Evolutionary conservation across 2,113 vertebrate genomes (phyloP).

Genomic region (Marmota monax): DNA sequence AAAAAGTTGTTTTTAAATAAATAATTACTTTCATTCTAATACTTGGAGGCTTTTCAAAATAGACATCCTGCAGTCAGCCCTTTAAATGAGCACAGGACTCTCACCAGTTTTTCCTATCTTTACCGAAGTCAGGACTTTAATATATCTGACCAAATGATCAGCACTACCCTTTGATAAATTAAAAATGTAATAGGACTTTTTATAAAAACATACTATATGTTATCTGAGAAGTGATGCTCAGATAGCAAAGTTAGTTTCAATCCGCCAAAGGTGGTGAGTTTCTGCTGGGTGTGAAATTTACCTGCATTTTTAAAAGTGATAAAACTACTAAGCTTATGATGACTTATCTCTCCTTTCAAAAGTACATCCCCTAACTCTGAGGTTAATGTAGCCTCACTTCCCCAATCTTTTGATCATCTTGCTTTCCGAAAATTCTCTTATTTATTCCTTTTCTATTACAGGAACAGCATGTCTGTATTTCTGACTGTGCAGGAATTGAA

Average conservation of each 20-base stretch:
- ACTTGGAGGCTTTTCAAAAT: background rate
- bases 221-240: background rate
- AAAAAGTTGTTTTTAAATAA: background rate
- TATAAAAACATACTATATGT: background rate
- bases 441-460: conserved; percentile 68
- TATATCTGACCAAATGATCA: background rate
- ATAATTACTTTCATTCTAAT: background rate
- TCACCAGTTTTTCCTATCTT: background rate
- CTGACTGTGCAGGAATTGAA: conserved; percentile 43
- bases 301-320: conserved; percentile 36
- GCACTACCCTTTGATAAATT: background rate
- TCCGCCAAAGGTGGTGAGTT: background rate
- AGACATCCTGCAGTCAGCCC: background rate
- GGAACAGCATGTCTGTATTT: conserved; percentile 61
- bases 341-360: conserved; percentile 47
- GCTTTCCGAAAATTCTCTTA: conserved; percentile 46
- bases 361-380: background rate
- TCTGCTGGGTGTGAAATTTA: conserved; percentile 31
- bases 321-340: background rate
- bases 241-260: conserved; percentile 16
- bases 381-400: background rate
- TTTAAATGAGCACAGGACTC: background rate
- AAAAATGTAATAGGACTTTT: conserved; percentile 20
- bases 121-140: background rate
- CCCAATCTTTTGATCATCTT: conserved; percentile 37